A percentile compares a stretch with the other conserved stretches of the same genome.
These are phyloP conservation scores for Montipora efflorescens DNA, from an alignment of 64 coral and sea anemone species.

Conservation along the genomic window DNA sequence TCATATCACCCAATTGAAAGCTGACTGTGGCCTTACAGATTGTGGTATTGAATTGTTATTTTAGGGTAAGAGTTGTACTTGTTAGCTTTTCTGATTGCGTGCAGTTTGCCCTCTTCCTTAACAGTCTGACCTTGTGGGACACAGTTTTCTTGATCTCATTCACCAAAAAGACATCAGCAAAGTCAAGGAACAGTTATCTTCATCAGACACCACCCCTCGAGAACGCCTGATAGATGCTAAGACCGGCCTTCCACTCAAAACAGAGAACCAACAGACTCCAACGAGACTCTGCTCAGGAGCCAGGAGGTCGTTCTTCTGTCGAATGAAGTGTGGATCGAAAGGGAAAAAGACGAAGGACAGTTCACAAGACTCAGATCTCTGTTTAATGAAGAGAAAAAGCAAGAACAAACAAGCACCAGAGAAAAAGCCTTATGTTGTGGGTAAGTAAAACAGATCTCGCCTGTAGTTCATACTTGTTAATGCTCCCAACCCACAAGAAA, in stretches of 20 bases:
- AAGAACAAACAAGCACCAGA: slow-evolving; percentile 54
- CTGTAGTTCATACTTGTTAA: too few species aligned
- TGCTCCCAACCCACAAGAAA: too few species aligned
- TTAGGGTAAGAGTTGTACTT: too few species aligned
- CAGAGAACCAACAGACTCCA: slow-evolving; percentile 32
- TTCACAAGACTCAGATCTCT: slow-evolving; percentile 9
- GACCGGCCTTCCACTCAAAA: slow-evolving; percentile 27
- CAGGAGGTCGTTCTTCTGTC: slow-evolving; percentile 88
- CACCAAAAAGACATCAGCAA: slow-evolving; percentile 85
- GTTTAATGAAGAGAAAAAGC: slow-evolving; percentile 68
- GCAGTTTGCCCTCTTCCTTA: not conserved
- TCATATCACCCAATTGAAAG: too few species aligned
- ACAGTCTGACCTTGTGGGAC: slow-evolving; percentile 88
- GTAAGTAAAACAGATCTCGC: not conserved
- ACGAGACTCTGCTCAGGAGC: slow-evolving; percentile 82
- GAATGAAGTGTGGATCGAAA: slow-evolving; percentile 73
- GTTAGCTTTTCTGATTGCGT: not conserved
- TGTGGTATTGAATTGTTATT: too few species aligned
- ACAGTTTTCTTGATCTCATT: slow-evolving; percentile 84
- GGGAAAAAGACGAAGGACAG: slow-evolving; percentile 38
- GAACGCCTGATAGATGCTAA: slow-evolving; percentile 57
- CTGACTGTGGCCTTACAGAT: too few species aligned
- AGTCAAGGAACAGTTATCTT: slow-evolving; percentile 87
- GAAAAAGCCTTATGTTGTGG: slow-evolving; percentile 79
- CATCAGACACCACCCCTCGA: slow-evolving; percentile 49